Evolutionary conservation across 2,113 vertebrate species (phyloP).

Genomic region (Martes martes): DNA sequence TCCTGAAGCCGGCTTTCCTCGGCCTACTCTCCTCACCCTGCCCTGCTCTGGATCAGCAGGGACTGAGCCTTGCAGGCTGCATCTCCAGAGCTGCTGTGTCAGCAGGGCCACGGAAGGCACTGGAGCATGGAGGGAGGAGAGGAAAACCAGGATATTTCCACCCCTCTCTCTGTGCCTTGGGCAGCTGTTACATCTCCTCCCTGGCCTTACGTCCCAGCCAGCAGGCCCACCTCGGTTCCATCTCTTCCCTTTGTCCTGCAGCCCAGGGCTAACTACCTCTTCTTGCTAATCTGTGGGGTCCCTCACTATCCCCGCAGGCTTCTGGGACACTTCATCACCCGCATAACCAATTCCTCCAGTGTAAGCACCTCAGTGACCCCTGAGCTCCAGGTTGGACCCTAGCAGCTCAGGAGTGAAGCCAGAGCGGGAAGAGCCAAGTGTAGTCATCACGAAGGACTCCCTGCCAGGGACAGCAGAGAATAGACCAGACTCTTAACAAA

Average conservation of each 20-base stretch:
- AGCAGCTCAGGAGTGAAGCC: neutral
- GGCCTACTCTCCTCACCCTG: neutral
- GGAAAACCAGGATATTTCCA: neutral
- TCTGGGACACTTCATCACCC: neutral
- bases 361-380: neutral
- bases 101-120: neutral
- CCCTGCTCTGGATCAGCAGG: neutral
- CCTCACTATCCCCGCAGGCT: too few relatives aligned
- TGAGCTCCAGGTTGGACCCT: neutral
- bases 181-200: neutral
- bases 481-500: neutral
- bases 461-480: neutral
- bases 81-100: neutral
- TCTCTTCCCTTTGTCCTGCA: neutral
- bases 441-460: neutral
- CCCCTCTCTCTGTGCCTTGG: neutral
- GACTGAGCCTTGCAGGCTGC: too few relatives aligned
- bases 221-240: too few relatives aligned
- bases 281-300: neutral
- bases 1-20: neutral
- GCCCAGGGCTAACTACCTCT: neutral
- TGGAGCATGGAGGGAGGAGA: neutral
- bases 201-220: neutral
- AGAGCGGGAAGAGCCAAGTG: neutral
- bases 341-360: neutral